Percentiles rank a stretch among this genome's conserved stretches.
Conservation (phyloP, 2,888 invertebrate genomes). For the Limenitis camilla region DNA sequence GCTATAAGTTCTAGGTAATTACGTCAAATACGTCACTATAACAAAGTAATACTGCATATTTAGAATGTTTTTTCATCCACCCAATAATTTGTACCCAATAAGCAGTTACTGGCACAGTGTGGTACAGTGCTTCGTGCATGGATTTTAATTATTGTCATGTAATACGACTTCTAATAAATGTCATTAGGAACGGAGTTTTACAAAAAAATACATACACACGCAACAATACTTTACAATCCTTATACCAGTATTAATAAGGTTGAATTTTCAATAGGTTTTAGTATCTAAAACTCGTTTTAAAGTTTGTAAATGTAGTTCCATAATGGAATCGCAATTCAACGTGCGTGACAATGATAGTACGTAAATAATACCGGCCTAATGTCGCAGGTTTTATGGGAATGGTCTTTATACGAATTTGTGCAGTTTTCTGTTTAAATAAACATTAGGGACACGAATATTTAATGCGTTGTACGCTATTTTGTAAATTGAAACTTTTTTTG, state of each 20-base stretch:
- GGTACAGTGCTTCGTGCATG: conserved; percentile 69
- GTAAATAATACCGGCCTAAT: conserved; percentile 56
- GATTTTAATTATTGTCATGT: conserved; percentile 74
- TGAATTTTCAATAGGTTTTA: conserved; percentile 18
- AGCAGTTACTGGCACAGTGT: conserved; percentile 66
- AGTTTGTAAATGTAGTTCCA: conserved; percentile 55
- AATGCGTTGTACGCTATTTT: background rate
- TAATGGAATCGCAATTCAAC: conserved; percentile 64
- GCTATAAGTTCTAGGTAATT: too few species aligned
- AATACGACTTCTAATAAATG: conserved; percentile 73
- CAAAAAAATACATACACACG: conserved; percentile 30
- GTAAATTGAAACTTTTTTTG: background rate
- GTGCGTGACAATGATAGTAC: conserved; percentile 71
- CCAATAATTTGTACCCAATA: conserved; percentile 53
- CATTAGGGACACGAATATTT: conserved; percentile 6
- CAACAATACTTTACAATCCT: conserved; percentile 17
- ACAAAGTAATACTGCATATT: background rate
- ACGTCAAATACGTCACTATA: too few species aligned
- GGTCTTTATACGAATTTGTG: conserved; percentile 42
- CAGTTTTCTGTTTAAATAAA: conserved; percentile 20
- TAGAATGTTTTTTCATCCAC: conserved; percentile 24
- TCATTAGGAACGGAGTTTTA: conserved; percentile 63
- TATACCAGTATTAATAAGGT: conserved; percentile 22
- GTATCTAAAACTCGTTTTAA: conserved; percentile 14
- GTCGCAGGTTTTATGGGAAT: conserved; percentile 53